A percentile compares a stretch with the other conserved stretches of the same genome.
Conservation (phyloP, 2,888 invertebrate genomes). For the Lepidochrysops patricia region DNA sequence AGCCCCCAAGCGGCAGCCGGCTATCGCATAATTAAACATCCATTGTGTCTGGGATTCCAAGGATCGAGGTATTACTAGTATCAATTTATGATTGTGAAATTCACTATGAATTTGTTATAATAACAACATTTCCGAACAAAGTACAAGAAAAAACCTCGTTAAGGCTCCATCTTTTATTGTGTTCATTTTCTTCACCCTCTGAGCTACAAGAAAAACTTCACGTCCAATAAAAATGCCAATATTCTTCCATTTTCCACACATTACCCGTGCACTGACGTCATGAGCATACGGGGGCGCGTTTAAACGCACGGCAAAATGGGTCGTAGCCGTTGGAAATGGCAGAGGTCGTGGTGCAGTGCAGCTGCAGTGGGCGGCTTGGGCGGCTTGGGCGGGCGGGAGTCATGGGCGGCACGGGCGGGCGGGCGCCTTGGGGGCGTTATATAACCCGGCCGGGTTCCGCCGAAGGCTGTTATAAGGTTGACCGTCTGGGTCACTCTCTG, state of each 20-base stretch:
- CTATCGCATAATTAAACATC: too few relatives aligned
- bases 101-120: too few relatives aligned
- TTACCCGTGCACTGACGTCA: background rate
- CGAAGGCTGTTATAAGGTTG: slow-evolving; percentile 64
- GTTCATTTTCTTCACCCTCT: too few relatives aligned
- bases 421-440: slow-evolving; percentile 35
- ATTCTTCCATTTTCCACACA: background rate
- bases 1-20: too few relatives aligned
- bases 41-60: too few relatives aligned
- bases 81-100: too few relatives aligned
- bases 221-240: background rate
- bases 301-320: slow-evolving; percentile 17
- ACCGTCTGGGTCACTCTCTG: slow-evolving; percentile 28
- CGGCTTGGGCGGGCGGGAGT: slow-evolving; percentile 19
- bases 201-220: background rate
- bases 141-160: too few relatives aligned
- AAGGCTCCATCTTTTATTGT: too few relatives aligned
- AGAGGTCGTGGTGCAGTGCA: slow-evolving; percentile 55
- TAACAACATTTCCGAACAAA: too few relatives aligned
- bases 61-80: too few relatives aligned
- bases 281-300: background rate
- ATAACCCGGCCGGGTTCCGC: slow-evolving; percentile 40
- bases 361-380: slow-evolving; percentile 34
- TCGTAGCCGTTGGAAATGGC: slow-evolving; percentile 41
- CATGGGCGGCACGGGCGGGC: slow-evolving; percentile 36